Evolutionary conservation across 1,140 invertebrate genomes (phyloP).

Genomic region (Drosophila bifasciata): DNA sequence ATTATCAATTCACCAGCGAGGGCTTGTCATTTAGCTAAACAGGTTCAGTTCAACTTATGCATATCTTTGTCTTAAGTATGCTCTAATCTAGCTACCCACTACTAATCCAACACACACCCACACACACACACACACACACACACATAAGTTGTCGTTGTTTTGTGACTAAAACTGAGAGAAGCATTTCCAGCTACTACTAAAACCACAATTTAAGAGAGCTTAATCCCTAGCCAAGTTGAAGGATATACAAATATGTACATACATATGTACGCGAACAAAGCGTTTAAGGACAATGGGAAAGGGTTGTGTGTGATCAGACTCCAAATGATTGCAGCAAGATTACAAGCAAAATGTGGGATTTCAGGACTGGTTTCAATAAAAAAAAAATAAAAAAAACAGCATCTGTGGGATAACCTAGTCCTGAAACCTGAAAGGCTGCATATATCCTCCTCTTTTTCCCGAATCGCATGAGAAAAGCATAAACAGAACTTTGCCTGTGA

Average conservation of each 20-base stretch:
- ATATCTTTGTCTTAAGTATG: slow-evolving; percentile 54
- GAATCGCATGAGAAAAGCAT: slow-evolving; percentile 26
- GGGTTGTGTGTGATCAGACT: too few species aligned
- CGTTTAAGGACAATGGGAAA: slow-evolving; percentile 6
- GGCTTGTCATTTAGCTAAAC: slow-evolving; percentile 98
- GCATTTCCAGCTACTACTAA: slow-evolving; percentile 23
- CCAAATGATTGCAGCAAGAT: too few species aligned
- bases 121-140: slow-evolving; percentile 4
- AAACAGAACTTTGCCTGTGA: slow-evolving; percentile 32
- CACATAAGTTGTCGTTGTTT: slow-evolving; percentile 52
- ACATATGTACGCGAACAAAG: background rate
- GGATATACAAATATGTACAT: slow-evolving; percentile 1
- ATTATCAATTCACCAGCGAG: slow-evolving; percentile 98
- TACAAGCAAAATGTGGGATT: slow-evolving; percentile 3
- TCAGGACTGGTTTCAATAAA: background rate
- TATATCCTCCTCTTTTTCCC: too few species aligned
- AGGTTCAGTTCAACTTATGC: slow-evolving; percentile 87
- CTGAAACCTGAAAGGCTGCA: background rate
- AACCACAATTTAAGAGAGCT: slow-evolving; percentile 24
- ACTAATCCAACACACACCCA: slow-evolving; percentile 24
- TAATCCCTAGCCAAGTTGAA: slow-evolving; percentile 9
- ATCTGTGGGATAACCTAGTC: too few species aligned
- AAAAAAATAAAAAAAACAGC: background rate
- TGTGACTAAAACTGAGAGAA: slow-evolving; percentile 56
- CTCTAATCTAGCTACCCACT: slow-evolving; percentile 41